These are phyloP conservation scores for Neodiprion pinetum DNA, from an alignment of 1,140 invertebrate species.

Conservation along the genomic window DNA sequence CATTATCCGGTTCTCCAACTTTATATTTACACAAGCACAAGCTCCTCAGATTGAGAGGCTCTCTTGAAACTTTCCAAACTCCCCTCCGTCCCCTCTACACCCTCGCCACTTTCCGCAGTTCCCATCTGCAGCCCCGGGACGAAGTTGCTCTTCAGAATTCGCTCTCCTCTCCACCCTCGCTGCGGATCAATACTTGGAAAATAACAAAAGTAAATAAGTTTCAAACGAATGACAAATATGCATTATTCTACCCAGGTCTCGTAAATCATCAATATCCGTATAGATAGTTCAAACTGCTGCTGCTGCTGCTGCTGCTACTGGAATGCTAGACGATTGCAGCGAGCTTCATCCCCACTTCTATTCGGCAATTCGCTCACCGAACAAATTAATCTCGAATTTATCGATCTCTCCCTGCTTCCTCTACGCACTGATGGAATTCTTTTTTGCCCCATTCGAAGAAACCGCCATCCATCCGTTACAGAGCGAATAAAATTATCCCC, in stretches of 20 bases:
- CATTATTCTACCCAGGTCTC: slow-evolving; percentile 36
- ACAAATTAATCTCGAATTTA: too few relatives aligned
- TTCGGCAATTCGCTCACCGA: too few relatives aligned
- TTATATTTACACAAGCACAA: slow-evolving; percentile 54
- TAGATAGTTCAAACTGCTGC: not conserved
- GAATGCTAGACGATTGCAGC: not conserved
- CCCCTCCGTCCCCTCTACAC: slow-evolving; percentile 25
- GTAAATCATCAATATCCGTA: not conserved
- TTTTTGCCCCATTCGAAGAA: too few relatives aligned
- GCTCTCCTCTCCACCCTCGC: slow-evolving; percentile 20
- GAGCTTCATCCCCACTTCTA: not conserved
- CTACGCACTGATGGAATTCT: too few relatives aligned
- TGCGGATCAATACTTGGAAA: slow-evolving; percentile 54
- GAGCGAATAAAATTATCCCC: too few relatives aligned
- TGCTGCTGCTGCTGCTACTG: not conserved
- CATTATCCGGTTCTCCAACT: slow-evolving; percentile 53
- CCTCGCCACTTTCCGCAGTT: slow-evolving; percentile 20
- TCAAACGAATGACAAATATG: slow-evolving; percentile 53
- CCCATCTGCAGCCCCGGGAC: slow-evolving; percentile 33
- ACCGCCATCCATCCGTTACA: too few relatives aligned
- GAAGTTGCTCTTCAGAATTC: slow-evolving; percentile 56
- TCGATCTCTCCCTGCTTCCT: too few relatives aligned
- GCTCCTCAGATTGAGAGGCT: slow-evolving; percentile 49
- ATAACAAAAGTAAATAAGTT: slow-evolving; percentile 54
- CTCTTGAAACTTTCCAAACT: slow-evolving; percentile 53